Evolutionary conservation across 2,797 vertebrate species (phyloP).

Genomic region (Lepus oiostolus): DNA sequence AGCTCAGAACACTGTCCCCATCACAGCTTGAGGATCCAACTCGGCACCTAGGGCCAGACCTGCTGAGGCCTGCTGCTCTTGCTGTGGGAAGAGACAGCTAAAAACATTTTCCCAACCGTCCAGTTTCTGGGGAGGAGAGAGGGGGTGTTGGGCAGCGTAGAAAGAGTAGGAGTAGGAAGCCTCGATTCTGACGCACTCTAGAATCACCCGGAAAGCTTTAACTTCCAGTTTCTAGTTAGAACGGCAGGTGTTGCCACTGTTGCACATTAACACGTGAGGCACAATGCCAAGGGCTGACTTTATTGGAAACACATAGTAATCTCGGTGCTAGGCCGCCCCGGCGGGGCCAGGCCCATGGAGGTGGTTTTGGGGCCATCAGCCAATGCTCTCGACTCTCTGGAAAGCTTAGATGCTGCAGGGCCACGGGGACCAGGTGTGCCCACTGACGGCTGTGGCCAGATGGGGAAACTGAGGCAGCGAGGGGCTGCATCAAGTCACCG

Average conservation of each 20-base stretch:
- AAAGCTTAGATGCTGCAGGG: neutral
- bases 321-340: neutral
- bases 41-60: neutral
- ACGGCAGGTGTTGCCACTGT: neutral
- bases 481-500: neutral
- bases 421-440: neutral
- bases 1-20: neutral
- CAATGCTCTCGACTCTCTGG: neutral
- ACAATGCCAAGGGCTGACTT: conserved; percentile 29
- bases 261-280: neutral
- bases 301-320: conserved; percentile 49
- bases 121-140: neutral
- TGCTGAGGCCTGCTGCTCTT: neutral
- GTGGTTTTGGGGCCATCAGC: neutral
- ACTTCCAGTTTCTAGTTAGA: neutral
- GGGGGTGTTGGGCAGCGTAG: neutral
- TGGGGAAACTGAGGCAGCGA: neutral
- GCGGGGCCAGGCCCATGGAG: neutral
- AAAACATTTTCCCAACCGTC: neutral
- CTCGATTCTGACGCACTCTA: neutral
- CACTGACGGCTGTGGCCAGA: neutral
- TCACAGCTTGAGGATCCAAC: neutral
- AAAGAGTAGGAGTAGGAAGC: neutral
- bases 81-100: neutral
- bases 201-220: too few species aligned